phyloP scores from a whole-genome alignment of 2,888 invertebrate genomes.

The Dendrolimus houi region DNA sequence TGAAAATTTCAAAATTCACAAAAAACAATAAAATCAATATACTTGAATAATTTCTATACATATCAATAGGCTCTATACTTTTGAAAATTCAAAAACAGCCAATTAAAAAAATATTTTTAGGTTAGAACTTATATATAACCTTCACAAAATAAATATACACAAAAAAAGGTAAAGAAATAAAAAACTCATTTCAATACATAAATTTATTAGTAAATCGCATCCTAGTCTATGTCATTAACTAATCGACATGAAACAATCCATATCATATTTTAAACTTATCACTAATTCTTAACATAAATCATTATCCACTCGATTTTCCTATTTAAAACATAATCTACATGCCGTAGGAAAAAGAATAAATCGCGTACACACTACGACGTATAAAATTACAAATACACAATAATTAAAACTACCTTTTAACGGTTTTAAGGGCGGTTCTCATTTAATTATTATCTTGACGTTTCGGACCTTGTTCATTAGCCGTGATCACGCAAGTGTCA shows the following conservation, averaged over 20 bases:
- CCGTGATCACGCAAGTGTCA: too few species aligned
- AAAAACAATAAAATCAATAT: slow-evolving; percentile 6
- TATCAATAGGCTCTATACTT: neutral
- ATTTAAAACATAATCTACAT: slow-evolving; percentile 12
- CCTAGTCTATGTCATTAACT: slow-evolving; percentile 39
- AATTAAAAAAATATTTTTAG: too few species aligned
- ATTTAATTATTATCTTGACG: too few species aligned
- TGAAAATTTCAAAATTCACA: neutral
- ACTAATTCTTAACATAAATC: slow-evolving; percentile 25
- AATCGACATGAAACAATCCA: slow-evolving; percentile 37
- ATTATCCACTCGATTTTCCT: slow-evolving; percentile 16
- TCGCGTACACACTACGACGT: too few species aligned
- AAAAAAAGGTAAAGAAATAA: slow-evolving; percentile 9
- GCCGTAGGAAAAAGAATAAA: too few species aligned
- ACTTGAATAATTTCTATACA: slow-evolving; percentile 2
- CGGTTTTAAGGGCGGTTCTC: too few species aligned
- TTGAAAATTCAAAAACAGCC: too few species aligned
- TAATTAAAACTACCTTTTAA: too few species aligned
- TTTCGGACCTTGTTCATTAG: too few species aligned
- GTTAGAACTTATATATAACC: too few species aligned
- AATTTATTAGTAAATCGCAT: slow-evolving; percentile 42
- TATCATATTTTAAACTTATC: slow-evolving; percentile 39
- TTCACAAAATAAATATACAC: too few species aligned
- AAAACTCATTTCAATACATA: slow-evolving; percentile 25
- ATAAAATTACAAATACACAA: too few species aligned